Base-by-base conservation (phyloP, 2,888 invertebrate species). In the Epiblema foenella region DNA sequence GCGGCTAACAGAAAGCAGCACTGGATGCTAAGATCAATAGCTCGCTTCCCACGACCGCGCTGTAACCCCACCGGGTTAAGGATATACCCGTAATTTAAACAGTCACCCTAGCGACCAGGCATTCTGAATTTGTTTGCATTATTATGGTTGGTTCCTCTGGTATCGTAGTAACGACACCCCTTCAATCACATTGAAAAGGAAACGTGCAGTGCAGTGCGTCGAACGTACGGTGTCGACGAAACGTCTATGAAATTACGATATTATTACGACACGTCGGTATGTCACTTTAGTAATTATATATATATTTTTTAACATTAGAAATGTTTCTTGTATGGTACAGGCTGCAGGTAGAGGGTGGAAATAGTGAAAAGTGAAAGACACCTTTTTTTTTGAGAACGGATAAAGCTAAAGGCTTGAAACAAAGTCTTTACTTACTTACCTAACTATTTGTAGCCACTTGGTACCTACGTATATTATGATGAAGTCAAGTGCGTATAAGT, bases 191-290 rank as follows among this genome's bases (percentile, higher is more conserved):
- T 73, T 75, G 77, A 75, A 74, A 5, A 33, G 33, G 33, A 75
- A 74, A 76, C 77, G 77, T 78, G 78, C 79, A 81, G 82, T 82
- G 83, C 77, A 76, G 78, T 46, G 77, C 80, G 69, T 72, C 59
- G 74, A 68, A 29, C 51, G 37, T 15, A 29, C 29, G 17, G 73
- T 73, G 62, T 75, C 75, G 74, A 70, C 66, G 75, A 64, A 75
- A 80, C 68, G 83, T 90, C 84, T 80, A 91, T 92, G 91, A 90
- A 88, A 87, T 84, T 93, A 75, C 83, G 88, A 77, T 91, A 93
- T 79, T 93, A 88, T 82, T 93, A 93, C 80, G 93, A 93, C 79
- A 85, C 91, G 67, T 86, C 92, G 89, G 93, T 93, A 84, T 78
- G 92, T 90, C 42, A 4, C 8, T 18, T 0, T n/a, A 46, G n/a